Evolutionary conservation across 2,113 vertebrate species (phyloP).

Genomic region (Nymphicus hollandicus): DNA sequence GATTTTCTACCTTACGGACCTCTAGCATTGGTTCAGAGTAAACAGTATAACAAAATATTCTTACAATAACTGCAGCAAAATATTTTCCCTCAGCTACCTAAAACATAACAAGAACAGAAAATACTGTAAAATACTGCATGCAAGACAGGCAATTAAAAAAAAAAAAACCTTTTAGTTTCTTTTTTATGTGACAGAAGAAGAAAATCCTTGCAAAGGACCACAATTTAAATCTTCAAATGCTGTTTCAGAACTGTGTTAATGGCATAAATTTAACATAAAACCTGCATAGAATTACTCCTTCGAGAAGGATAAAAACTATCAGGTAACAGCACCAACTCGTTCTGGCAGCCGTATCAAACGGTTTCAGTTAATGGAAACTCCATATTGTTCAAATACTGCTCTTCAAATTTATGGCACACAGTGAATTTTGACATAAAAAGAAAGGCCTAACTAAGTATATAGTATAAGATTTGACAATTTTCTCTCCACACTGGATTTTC

Average conservation of each 20-base stretch:
- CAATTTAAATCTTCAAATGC: background rate
- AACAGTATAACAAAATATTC: background rate
- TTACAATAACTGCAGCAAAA: background rate
- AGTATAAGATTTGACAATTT: background rate
- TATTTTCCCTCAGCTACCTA: background rate
- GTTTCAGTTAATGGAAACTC: background rate
- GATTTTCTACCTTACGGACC: background rate
- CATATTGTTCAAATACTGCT: background rate
- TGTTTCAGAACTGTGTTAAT: background rate
- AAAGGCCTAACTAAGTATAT: background rate
- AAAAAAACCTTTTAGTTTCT: background rate
- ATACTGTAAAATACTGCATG: background rate
- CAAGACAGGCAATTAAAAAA: background rate
- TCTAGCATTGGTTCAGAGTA: background rate
- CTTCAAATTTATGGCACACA: background rate
- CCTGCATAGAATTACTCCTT: background rate
- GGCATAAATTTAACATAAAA: background rate
- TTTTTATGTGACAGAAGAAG: background rate
- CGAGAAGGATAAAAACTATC: background rate
- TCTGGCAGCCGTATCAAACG: background rate
- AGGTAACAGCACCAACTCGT: background rate
- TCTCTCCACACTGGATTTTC: background rate
- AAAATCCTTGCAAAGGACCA: background rate
- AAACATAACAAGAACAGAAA: background rate
- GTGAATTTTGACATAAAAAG: background rate